Evolutionary conservation across 92 coral and sea anemone genomes (phyloP).

Genomic region (Phenganax marumi): DNA sequence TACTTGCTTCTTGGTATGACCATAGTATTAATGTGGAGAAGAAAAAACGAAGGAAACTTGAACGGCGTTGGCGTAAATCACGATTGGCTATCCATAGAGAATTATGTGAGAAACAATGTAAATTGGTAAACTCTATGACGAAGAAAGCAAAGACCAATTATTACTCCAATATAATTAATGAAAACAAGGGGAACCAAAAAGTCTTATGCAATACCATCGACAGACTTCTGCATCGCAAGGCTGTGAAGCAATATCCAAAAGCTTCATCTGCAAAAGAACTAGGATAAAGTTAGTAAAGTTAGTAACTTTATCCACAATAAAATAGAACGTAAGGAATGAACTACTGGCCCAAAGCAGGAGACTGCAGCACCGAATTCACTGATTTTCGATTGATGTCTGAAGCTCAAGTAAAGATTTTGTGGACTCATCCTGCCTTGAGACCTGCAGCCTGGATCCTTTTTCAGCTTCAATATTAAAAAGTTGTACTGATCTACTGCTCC

Average conservation of each 20-base stretch:
- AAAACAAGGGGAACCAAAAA: constrained; percentile 42
- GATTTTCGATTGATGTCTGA: too few relatives aligned
- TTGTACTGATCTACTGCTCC: too few relatives aligned
- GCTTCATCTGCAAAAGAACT: too few relatives aligned
- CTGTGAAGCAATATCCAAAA: not conserved
- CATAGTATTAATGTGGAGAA: constrained; percentile 18
- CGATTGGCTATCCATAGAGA: constrained; percentile 16
- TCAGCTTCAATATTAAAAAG: too few relatives aligned
- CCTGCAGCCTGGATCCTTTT: too few relatives aligned
- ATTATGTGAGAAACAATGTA: constrained; percentile 13
- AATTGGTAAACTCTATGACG: constrained; percentile 13
- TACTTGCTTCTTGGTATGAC: constrained; percentile 11
- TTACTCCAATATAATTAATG: constrained; percentile 46
- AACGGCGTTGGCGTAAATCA: constrained; percentile 13
- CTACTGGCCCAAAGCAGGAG: too few relatives aligned
- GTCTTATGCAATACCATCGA: constrained; percentile 42
- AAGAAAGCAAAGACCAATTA: constrained; percentile 37
- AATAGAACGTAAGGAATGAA: too few relatives aligned
- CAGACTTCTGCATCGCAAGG: constrained; percentile 41
- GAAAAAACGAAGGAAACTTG: constrained; percentile 24
- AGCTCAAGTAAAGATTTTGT: too few relatives aligned
- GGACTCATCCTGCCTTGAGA: too few relatives aligned
- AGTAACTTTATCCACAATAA: too few relatives aligned
- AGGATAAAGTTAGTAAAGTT: too few relatives aligned
- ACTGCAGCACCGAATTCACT: too few relatives aligned